phyloP scores from a whole-genome alignment of 1,140 invertebrate genomes.

The Drosophila yakuba region DNA sequence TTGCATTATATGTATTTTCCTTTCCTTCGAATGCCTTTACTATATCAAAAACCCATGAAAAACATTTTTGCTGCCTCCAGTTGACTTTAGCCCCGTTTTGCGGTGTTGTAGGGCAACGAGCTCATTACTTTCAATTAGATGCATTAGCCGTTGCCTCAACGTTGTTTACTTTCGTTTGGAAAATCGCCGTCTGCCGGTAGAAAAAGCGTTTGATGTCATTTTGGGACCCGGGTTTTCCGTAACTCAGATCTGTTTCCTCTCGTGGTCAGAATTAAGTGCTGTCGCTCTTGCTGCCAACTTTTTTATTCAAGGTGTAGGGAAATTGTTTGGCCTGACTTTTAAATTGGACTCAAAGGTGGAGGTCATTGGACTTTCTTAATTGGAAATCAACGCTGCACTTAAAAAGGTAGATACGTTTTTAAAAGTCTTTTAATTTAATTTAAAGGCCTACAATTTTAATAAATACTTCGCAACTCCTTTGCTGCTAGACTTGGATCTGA shows the following conservation, averaged over 20 bases:
- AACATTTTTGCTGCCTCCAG: slow-evolving; percentile 18
- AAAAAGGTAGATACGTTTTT: not conserved
- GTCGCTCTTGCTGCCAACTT: not conserved
- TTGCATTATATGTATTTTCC: slow-evolving; percentile 42
- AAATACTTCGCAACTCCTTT: not conserved
- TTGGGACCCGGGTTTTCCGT: slow-evolving; percentile 5
- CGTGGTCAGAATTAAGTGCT: slow-evolving; percentile 17
- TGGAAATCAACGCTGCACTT: not conserved
- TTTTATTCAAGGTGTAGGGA: not conserved
- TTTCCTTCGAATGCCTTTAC: slow-evolving; percentile 19
- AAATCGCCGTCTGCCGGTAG: slow-evolving; percentile 34
- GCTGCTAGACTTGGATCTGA: too few species aligned
- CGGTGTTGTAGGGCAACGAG: slow-evolving; percentile 54
- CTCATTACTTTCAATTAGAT: slow-evolving; percentile 67
- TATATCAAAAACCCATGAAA: slow-evolving; percentile 30
- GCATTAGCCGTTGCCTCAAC: slow-evolving; percentile 15
- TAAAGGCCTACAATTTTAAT: too few species aligned
- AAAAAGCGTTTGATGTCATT: slow-evolving; percentile 33
- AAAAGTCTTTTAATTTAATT: too few species aligned
- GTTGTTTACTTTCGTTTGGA: slow-evolving; percentile 44
- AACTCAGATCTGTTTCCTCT: slow-evolving; percentile 14
- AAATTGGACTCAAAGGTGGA: not conserved
- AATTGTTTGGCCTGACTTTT: slow-evolving; percentile 1
- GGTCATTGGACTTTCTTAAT: not conserved
- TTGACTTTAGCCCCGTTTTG: slow-evolving; percentile 48